phyloP scores from a whole-genome alignment of 1,140 invertebrate genomes.

The Orchesella cincta region DNA sequence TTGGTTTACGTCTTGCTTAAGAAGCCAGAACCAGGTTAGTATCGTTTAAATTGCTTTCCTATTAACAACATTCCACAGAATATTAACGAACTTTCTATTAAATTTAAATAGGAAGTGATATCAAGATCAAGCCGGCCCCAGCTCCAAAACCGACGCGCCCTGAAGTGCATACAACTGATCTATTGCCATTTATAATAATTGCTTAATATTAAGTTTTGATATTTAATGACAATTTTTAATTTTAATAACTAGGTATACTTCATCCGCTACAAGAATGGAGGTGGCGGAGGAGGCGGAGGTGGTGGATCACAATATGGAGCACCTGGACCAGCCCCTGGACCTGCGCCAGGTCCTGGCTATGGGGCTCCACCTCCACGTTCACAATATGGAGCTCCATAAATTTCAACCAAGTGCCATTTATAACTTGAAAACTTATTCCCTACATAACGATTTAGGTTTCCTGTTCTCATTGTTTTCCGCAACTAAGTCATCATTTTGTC shows the following conservation, averaged over 20 bases:
- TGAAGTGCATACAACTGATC: too few species aligned
- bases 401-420: not conserved
- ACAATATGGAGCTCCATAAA: slow-evolving; percentile 29
- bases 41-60: not conserved
- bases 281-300: not conserved
- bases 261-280: slow-evolving; percentile 30
- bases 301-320: slow-evolving; percentile 23
- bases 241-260: not conserved
- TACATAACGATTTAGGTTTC: not conserved
- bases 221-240: not conserved
- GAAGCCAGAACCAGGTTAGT: slow-evolving; percentile 26
- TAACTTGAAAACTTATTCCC: not conserved
- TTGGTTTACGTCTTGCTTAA: slow-evolving; percentile 26
- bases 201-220: too few species aligned
- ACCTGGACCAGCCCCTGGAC: slow-evolving; percentile 31
- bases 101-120: not conserved
- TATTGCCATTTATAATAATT: too few species aligned
- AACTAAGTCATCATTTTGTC: too few species aligned
- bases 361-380: slow-evolving; percentile 41
- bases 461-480: not conserved
- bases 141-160: slow-evolving; percentile 11
- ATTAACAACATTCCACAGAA: not conserved
- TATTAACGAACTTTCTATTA: not conserved
- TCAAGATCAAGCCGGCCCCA: slow-evolving; percentile 24
- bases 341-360: slow-evolving; percentile 21